Conservation (phyloP, 2,797 vertebrate species). For the Fistularia commersonii region DNA sequence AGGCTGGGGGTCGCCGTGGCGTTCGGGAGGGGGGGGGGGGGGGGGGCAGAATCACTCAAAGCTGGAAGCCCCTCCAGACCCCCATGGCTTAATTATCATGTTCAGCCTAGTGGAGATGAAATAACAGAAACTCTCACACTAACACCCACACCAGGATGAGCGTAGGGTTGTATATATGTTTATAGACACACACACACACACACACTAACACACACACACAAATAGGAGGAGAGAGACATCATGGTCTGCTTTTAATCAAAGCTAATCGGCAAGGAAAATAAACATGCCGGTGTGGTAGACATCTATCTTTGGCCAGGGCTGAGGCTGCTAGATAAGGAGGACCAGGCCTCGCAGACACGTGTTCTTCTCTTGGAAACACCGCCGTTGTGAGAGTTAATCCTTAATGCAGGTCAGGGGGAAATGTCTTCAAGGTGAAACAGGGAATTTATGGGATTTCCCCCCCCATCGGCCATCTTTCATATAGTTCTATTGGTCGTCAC, state of each 20-base stretch:
- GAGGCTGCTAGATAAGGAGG: conserved; percentile 65
- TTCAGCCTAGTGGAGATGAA: conserved; percentile 85
- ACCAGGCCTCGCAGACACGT: conserved; percentile 62
- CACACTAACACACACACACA: conserved; percentile 64
- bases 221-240: conserved; percentile 59
- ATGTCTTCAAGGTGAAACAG: conserved; percentile 61
- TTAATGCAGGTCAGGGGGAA: conserved; percentile 62
- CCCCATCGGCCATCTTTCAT: conserved; percentile 65
- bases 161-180: conserved; percentile 52
- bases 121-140: conserved; percentile 79
- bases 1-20: conserved; percentile 36
- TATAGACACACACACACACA: conserved; percentile 63
- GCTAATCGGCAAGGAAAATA: conserved; percentile 75
- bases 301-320: conserved; percentile 66
- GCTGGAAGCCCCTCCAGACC: conserved; percentile 77
- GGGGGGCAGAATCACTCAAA: conserved; percentile 77
- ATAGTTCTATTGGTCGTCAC: conserved; percentile 45
- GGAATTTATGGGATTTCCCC: conserved; percentile 66
- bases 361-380: conserved; percentile 56
- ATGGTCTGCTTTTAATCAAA: conserved; percentile 73
- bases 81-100: conserved; percentile 87
- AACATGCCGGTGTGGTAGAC: conserved; percentile 65
- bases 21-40: conserved; percentile 29
- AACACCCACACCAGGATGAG: conserved; percentile 63
- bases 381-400: conserved; percentile 61